phyloP scores from a whole-genome alignment of 35 echinoderm and acorn worm genomes.

The Hemicentrotus pulcherrimus region DNA sequence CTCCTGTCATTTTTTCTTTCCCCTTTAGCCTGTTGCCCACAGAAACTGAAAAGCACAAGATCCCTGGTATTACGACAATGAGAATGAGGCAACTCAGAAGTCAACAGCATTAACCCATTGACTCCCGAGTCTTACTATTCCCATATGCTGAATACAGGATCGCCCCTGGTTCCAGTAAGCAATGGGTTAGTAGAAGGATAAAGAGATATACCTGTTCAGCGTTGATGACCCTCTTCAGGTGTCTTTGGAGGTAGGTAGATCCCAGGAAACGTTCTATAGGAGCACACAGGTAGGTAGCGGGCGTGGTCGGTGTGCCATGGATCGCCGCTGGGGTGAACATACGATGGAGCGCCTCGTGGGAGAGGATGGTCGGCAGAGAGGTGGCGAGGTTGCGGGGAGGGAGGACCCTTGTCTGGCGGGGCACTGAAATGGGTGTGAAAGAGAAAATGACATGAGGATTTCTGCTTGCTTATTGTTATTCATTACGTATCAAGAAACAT shows the following conservation, averaged over 20 bases:
- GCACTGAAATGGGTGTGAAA: background rate
- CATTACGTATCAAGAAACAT: too few relatives aligned
- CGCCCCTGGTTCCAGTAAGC: too few relatives aligned
- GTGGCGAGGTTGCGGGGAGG: constrained; percentile 70
- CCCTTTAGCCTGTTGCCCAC: too few relatives aligned
- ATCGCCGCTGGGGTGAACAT: constrained; percentile 79
- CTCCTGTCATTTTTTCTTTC: too few relatives aligned
- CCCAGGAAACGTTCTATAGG: constrained; percentile 88
- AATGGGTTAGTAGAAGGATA: too few relatives aligned
- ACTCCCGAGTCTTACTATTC: too few relatives aligned
- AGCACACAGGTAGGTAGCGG: constrained; percentile 71
- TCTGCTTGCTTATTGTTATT: too few relatives aligned
- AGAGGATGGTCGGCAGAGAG: constrained; percentile 79
- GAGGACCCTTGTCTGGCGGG: constrained; percentile 60
- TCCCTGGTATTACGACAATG: too few relatives aligned
- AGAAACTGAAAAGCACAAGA: too few relatives aligned
- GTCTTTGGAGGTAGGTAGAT: constrained; percentile 67
- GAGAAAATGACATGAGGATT: background rate
- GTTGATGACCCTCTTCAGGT: constrained; percentile 49
- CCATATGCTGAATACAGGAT: too few relatives aligned
- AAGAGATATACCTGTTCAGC: constrained; percentile 3
- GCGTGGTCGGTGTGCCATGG: constrained; percentile 32
- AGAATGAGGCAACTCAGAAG: too few relatives aligned
- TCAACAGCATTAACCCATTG: too few relatives aligned
- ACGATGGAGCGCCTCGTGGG: constrained; percentile 82